Evolutionary conservation across 2,797 vertebrate species (phyloP).

Genomic region (Hydrolagus colliei): DNA sequence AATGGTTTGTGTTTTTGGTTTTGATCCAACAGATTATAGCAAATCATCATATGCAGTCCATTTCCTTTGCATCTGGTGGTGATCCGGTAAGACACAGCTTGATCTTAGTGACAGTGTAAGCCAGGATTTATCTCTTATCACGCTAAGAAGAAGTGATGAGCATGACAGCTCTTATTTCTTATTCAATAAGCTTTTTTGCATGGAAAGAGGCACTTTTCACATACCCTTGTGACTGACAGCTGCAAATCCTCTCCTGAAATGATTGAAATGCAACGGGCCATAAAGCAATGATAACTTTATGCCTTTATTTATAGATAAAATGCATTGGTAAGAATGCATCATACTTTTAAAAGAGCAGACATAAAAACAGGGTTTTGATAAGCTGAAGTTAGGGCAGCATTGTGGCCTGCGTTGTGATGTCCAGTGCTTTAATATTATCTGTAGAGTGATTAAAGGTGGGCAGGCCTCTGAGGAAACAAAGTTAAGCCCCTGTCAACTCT

Average conservation of each 20-base stretch:
- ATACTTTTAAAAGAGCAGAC: background rate
- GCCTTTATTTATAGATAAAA: conserved; percentile 5
- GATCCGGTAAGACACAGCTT: conserved; percentile 75
- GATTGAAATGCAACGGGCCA: background rate
- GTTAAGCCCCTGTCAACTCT: background rate
- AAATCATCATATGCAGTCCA: conserved; percentile 98
- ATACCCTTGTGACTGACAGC: background rate
- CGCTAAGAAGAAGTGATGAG: conserved; percentile 32
- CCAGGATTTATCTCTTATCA: conserved; percentile 30
- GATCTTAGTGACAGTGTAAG: conserved; percentile 20
- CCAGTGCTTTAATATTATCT: background rate
- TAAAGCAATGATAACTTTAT: background rate
- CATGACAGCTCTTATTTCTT: conserved; percentile 30
- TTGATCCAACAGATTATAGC: conserved; percentile 80
- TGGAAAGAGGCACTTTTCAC: background rate
- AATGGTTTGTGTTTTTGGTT: conserved; percentile 39
- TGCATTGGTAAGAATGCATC: background rate
- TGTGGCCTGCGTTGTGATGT: too few relatives aligned
- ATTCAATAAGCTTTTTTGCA: conserved; percentile 35
- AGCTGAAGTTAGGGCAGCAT: background rate
- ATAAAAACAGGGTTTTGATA: background rate
- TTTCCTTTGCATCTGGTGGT: conserved; percentile 94
- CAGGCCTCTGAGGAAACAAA: background rate
- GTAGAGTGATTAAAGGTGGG: background rate
- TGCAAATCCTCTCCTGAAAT: background rate